Conservation (phyloP, 2,113 vertebrate species). For the Saccopteryx leptura region DNA sequence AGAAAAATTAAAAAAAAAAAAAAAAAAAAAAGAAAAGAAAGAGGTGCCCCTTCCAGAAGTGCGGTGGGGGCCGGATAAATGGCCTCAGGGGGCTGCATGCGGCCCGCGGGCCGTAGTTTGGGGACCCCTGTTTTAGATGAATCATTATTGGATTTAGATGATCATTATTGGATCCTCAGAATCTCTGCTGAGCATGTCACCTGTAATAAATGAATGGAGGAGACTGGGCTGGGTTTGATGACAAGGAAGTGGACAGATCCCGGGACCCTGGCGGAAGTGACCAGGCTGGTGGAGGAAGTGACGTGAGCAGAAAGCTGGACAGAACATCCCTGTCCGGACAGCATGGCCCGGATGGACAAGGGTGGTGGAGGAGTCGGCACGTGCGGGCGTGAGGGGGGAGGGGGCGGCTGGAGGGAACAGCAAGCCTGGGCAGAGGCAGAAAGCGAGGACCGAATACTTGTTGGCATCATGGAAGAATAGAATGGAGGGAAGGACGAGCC, state of each 20-base stretch:
- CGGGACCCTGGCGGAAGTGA: not conserved
- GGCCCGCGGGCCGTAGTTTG: no score
- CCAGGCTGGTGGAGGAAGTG: not conserved
- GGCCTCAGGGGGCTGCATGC: no score
- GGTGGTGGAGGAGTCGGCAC: not conserved
- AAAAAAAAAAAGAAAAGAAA: no score
- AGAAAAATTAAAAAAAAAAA: no score
- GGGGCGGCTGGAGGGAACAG: not conserved
- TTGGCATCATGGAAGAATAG: not conserved
- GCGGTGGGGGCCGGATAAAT: no score
- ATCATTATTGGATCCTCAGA: no score
- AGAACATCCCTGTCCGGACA: not conserved
- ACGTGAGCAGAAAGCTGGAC: not conserved
- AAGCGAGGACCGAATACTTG: not conserved
- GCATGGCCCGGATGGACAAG: not conserved
- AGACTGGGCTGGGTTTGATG: not conserved
- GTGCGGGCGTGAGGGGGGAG: not conserved
- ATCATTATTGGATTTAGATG: not conserved
- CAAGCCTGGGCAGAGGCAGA: not conserved
- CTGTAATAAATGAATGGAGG: not conserved
- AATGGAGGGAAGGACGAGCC: not conserved
- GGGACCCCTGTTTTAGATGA: not conserved
- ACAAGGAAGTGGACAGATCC: not conserved
- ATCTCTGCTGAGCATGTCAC: not conserved
- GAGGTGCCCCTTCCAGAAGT: no score